Evolutionary conservation across 1,140 invertebrate species (phyloP), one percentile per base, ranked within the genome.

Genomic region (Sitodiplosis mosellana): DNA sequence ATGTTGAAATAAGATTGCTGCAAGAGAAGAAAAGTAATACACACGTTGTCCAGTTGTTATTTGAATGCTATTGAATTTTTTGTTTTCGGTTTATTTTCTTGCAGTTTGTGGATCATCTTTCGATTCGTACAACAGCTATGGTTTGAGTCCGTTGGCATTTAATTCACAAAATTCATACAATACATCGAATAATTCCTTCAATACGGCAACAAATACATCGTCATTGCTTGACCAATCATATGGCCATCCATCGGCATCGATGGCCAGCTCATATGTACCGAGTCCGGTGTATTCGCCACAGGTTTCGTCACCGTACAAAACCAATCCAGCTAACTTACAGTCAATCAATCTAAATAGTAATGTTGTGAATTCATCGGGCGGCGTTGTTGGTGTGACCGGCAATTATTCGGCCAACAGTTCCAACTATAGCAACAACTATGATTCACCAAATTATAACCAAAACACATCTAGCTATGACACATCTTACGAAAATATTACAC

Each of bases 21-120:
- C 49, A 50, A 37, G 42, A 47, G 15, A 45, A 50, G 38, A 50
- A 50, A 47, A 46, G 49, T 50, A 50, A 43, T 34, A n/a, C n/a
- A n/a, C n/a, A n/a, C n/a, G n/a, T n/a, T n/a, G n/a, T n/a, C n/a
- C n/a, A n/a, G n/a, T n/a, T n/a, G n/a, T n/a, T n/a, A n/a, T n/a
- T n/a, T n/a, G n/a, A n/a, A n/a, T n/a, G n/a, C n/a, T n/a, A n/a
- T n/a, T n/a, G n/a, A n/a, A n/a, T n/a, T 17, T 17, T 38, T 14
- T 4, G 5, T 38, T 4, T 38, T 38, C 12, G 5, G 5, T n/a
- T 38, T n/a, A n/a, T 14, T n/a, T 38, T 12, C 4, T 38, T 38
- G 15, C 15, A 48, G 41, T 48, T 34, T 44, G 48, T 17, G 48
- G 41, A 18, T 48, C 48, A 44, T 48, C 48, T 12, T 48, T 44